Evolutionary conservation across 1,140 invertebrate genomes (phyloP).

Genomic region (Trypoxylus dichotomus): DNA sequence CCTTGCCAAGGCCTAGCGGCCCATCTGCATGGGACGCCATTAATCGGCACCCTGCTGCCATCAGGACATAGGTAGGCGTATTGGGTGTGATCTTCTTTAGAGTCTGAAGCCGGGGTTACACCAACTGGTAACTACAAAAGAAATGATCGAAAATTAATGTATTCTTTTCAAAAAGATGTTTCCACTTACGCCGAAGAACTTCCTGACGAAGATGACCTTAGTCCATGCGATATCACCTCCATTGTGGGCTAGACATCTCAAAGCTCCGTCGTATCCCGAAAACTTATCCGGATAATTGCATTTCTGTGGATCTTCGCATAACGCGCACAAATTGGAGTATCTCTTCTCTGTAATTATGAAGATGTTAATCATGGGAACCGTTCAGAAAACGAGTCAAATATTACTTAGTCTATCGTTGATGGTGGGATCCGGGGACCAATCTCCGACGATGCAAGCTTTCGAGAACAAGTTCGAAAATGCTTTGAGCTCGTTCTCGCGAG

Average conservation of each 20-base stretch:
- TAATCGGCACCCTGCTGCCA: constrained; percentile 69
- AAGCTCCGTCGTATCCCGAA: constrained; percentile 81
- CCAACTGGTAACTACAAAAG: constrained; percentile 59
- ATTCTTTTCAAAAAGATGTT: not conserved
- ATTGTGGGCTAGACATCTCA: constrained; percentile 77
- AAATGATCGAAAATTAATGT: not conserved
- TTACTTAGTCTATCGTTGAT: constrained; percentile 70
- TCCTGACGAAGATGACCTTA: constrained; percentile 75
- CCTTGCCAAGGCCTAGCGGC: constrained; percentile 80
- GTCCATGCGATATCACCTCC: constrained; percentile 83
- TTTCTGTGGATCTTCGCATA: constrained; percentile 70
- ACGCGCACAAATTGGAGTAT: constrained; percentile 71
- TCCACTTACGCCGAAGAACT: constrained; percentile 68
- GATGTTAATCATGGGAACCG: not conserved
- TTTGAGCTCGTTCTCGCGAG: constrained; percentile 74
- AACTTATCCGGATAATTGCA: constrained; percentile 82
- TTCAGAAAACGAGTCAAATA: not conserved
- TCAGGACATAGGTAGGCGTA: constrained; percentile 81
- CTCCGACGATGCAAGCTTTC: constrained; percentile 76
- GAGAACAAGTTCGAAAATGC: constrained; percentile 72
- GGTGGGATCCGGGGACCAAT: constrained; percentile 74
- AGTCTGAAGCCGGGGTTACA: constrained; percentile 54
- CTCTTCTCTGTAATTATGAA: constrained; percentile 60
- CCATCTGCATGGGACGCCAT: constrained; percentile 73
- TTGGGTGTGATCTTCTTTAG: constrained; percentile 61